Evolutionary conservation across 2,113 vertebrate genomes (phyloP), one percentile per base, ranked within the genome.

Genomic region (Calyptomena viridis): DNA sequence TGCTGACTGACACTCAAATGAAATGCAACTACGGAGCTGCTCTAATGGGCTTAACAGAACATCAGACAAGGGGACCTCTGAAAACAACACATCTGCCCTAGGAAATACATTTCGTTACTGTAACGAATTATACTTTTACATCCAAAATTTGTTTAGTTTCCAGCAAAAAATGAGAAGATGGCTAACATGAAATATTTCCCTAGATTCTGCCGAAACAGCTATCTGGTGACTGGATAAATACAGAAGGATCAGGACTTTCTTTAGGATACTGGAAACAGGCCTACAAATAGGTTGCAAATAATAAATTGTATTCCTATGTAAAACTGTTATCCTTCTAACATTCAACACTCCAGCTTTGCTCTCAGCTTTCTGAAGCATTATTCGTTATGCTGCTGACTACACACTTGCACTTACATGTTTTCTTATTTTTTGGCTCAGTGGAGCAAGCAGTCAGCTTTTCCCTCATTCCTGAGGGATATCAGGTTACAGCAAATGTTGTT

Each of bases 371-470:
- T 11, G 49, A 82, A 94, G 96, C 84, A 8, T 60, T 89, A 83
- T 46, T 89, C 33, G 35, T 66, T 79, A 30, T 39, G 91, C 75
- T 94, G 91, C 93, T 81, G 39, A 77, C 75, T 85, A 30, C 63
- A 46, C 62, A 83, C 96, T 97, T 24, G 94, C 95, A 76, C 90
- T 97, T 90, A 94, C 93, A 94, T 60, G 95, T 93, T 89, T 89
- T 92, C 91, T 77, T 90, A 90, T 87, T 87, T 96, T 84, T 96
- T 91, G 77, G 88, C 91, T 97, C 89, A 75, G 76, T 39, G 30
- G 78, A 93, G 91, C 96, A 95, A 96, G 96, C 93, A 95, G 87
- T 89, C 92, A 85, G 95, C 89, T 97, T 97, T 96, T 95, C 73
- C 94, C 91, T 96, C 93, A 68, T 82, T 97, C 96, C 92, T 96